Evolutionary conservation across 2,113 vertebrate genomes (phyloP), one percentile per base, ranked within the genome.

Genomic region (Edolisoma coerulescens): DNA sequence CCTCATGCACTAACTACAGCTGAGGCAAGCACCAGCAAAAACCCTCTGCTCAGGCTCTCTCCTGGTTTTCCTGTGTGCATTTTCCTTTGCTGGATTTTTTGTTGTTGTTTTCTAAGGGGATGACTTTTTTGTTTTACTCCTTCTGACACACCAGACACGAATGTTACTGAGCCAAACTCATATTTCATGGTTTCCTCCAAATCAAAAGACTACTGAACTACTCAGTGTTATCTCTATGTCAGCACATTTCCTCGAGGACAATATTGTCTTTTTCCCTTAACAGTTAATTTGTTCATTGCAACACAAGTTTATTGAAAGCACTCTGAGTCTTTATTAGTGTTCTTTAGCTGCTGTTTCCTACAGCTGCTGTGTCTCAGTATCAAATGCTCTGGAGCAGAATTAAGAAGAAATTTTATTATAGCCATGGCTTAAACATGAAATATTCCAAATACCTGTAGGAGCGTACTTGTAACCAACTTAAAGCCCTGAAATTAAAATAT

Each of bases 241-340:
- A 84, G 87, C 87, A 91, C 57, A 83, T 88, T 94, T 89, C 94
- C 84, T 59, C 1, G 1, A 88, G 94, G 94, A 75, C 59, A 87
- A 78, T 63, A 83, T 24, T 76, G 76, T 70, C 80, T 93, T 97
- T 93, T 84, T 77, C 70, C 60, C 78, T 69, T 65, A 84, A 63
- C 53, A 90, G 41, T 94, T 96, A 91, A 96, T 97, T 97, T 96
- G 86, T 80, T 89, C 93, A 75, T 89, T 90, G 78, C 87, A 84
- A 88, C 77, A 83, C 54, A 75, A 80, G 90, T 95, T 94, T 95
- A 88, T 84, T 84, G 92, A 93, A 95, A 95, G 81, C 86, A 89
- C 84, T 95, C 69, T 7, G 23, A 88, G 61, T 91, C 75, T 96
- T 96, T 96, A 93, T 95, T 87, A 96, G 91, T 70, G 71, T 88